Conservation (phyloP, 2,888 invertebrate species). For the Aethes cnicana region DNA sequence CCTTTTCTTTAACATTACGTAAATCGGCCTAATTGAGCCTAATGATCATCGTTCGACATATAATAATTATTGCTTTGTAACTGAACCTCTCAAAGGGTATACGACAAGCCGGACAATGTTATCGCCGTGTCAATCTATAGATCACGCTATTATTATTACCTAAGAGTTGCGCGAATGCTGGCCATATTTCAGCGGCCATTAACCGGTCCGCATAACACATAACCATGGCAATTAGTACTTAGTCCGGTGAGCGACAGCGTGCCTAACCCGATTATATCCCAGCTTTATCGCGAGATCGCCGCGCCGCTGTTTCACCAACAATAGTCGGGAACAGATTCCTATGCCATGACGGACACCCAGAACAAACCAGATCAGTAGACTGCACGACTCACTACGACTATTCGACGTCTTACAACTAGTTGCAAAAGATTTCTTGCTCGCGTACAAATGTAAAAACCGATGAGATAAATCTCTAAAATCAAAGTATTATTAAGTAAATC, state of each 20-base stretch:
- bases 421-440: conserved; percentile 44
- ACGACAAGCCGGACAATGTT: conserved; percentile 51
- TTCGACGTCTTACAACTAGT: conserved; percentile 50
- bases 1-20: conserved; percentile 25
- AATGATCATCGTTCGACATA: conserved; percentile 32
- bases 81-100: conserved; percentile 32
- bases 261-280: conserved; percentile 72
- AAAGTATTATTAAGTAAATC: conserved; percentile 54
- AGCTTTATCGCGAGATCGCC: conserved; percentile 66
- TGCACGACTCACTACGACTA: conserved; percentile 49
- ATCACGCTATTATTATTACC: conserved; percentile 62
- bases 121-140: conserved; percentile 64
- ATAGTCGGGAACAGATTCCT: conserved; percentile 65
- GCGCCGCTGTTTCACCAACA: conserved; percentile 51
- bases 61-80: conserved; percentile 28
- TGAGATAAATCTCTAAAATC: conserved; percentile 44
- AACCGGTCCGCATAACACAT: conserved; percentile 65
- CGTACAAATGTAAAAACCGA: conserved; percentile 44
- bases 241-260: conserved; percentile 73
- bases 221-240: conserved; percentile 73
- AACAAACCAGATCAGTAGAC: conserved; percentile 56
- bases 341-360: conserved; percentile 57
- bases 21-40: conserved; percentile 26
- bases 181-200: conserved; percentile 65
- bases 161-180: conserved; percentile 60